Evolutionary conservation across 2,113 vertebrate species (phyloP).

Genomic region (Melanerpes formicivorus): DNA sequence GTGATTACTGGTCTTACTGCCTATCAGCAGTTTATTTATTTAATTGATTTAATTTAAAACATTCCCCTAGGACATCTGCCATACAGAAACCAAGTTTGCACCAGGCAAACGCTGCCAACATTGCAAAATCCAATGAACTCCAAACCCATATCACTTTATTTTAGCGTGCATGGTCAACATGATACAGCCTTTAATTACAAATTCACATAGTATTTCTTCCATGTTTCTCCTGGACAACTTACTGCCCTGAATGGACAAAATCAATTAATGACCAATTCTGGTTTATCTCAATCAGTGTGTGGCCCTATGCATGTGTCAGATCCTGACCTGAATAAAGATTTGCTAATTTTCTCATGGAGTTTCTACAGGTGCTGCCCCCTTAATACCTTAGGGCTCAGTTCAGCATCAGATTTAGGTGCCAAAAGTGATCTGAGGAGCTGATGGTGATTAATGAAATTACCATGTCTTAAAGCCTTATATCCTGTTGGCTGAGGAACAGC

Average conservation of each 20-base stretch:
- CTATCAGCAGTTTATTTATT: neutral
- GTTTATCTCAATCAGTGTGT: neutral
- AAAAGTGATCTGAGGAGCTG: neutral
- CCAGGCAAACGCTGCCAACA: neutral
- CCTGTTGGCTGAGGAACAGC: neutral
- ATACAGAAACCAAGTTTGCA: neutral
- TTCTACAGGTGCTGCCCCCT: neutral
- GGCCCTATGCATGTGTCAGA: rapidly evolving
- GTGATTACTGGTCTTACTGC: neutral
- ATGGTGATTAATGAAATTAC: neutral
- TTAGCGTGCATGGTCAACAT: neutral
- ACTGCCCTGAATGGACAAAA: neutral
- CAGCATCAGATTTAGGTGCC: neutral
- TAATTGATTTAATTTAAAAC: neutral
- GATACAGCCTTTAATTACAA: neutral
- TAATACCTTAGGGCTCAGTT: neutral
- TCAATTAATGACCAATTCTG: neutral
- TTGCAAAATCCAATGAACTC: neutral
- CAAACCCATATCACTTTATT: neutral
- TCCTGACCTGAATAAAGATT: neutral
- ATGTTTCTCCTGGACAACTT: neutral
- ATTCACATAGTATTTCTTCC: neutral
- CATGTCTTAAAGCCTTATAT: neutral
- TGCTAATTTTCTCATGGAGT: neutral
- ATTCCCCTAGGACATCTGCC: neutral